Evolutionary conservation across 1,140 invertebrate species (phyloP).

Genomic region (Trichonephila clavipes): DNA sequence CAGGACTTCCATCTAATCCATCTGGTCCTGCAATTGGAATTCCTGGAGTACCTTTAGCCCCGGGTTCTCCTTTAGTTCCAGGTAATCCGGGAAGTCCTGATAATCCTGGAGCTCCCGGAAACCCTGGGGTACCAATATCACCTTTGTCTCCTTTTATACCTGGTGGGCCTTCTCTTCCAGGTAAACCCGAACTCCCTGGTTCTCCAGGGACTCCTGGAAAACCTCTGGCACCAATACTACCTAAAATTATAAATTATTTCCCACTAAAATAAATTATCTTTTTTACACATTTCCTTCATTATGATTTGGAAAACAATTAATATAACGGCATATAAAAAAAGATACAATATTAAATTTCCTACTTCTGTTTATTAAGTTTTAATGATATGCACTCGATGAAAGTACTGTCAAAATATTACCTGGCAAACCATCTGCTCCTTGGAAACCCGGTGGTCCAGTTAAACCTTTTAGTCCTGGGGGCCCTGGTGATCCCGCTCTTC

Average conservation of each 20-base stretch:
- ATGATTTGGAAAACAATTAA: not conserved
- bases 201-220: constrained; percentile 83
- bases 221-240: constrained; percentile 61
- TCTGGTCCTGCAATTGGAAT: constrained; percentile 84
- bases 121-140: constrained; percentile 82
- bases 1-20: constrained; percentile 87
- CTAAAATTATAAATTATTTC: constrained; percentile 11
- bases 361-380: no score
- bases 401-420: not conserved
- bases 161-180: constrained; percentile 67
- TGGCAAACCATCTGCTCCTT: constrained; percentile 55
- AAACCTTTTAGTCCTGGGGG: constrained; percentile 81
- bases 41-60: constrained; percentile 85
- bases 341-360: no score
- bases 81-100: constrained; percentile 89
- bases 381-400: no score
- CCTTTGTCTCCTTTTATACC: constrained; percentile 78
- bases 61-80: constrained; percentile 73
- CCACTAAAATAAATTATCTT: no score
- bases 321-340: no score
- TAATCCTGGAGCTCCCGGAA: constrained; percentile 86
- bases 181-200: constrained; percentile 80
- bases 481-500: constrained; percentile 83
- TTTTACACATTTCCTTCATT: not conserved
- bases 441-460: constrained; percentile 51